Evolutionary conservation across 2,797 vertebrate species (phyloP).

Genomic region (Dromococcyx pavoninus): DNA sequence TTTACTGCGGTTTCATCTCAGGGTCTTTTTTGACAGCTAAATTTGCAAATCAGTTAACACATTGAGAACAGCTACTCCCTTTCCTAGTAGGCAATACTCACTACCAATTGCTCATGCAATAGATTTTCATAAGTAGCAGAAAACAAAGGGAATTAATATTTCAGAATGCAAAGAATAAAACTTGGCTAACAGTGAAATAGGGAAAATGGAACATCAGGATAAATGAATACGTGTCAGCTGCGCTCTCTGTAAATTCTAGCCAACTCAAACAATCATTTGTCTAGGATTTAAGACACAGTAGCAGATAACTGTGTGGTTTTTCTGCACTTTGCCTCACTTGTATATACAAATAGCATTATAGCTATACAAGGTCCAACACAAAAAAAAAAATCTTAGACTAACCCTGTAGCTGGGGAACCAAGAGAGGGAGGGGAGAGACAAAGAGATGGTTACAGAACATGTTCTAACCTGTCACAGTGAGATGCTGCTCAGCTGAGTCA

Average conservation of each 20-base stretch:
- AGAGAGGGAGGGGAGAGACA: too few relatives aligned
- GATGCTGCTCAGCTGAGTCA: too few relatives aligned
- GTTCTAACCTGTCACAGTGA: too few relatives aligned
- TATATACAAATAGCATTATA: not conserved
- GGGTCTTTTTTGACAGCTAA: slow-evolving; percentile 3
- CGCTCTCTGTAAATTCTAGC: not conserved
- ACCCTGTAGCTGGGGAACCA: too few relatives aligned
- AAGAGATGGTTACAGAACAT: too few relatives aligned
- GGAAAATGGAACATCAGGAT: not conserved
- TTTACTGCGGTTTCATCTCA: not conserved
- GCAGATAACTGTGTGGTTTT: not conserved
- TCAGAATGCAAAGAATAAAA: not conserved
- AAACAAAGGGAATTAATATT: not conserved
- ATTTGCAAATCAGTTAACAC: slow-evolving; percentile 27
- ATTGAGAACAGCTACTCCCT: not conserved
- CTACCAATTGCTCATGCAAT: not conserved
- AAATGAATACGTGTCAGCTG: not conserved
- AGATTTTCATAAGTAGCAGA: not conserved
- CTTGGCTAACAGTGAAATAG: not conserved
- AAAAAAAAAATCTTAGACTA: too few relatives aligned
- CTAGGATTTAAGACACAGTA: not conserved
- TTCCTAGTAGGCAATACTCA: not conserved
- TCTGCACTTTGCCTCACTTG: not conserved
- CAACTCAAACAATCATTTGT: not conserved
- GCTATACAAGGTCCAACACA: not conserved